Percentiles rank a stretch among this genome's conserved stretches.
These are phyloP conservation scores for Virgularia gustaviana DNA, from an alignment of 92 coral and sea anemone species.

Conservation along the genomic window DNA sequence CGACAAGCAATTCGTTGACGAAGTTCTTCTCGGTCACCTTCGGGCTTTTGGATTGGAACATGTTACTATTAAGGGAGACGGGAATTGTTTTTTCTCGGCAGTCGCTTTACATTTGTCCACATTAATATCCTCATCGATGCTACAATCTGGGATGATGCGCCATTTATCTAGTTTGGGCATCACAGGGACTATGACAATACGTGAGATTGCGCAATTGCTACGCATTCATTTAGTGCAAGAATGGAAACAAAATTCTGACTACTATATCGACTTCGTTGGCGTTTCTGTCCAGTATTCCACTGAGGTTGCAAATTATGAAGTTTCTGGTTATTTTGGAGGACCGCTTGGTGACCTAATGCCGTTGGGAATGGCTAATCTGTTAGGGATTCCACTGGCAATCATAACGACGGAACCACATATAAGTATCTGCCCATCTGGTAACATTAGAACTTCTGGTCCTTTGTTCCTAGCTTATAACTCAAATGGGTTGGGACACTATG, in stretches of 20 bases:
- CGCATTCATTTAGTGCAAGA: slow-evolving; percentile 25
- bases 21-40: slow-evolving; percentile 5
- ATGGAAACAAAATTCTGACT: slow-evolving; percentile 3
- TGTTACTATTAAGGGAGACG: slow-evolving; percentile 27
- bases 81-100: slow-evolving; percentile 30
- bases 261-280: slow-evolving; percentile 20
- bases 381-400: slow-evolving; percentile 1
- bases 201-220: slow-evolving; percentile 10
- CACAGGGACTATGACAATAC: slow-evolving; percentile 5
- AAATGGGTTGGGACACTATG: slow-evolving; percentile 27
- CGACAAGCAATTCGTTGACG: too few species aligned
- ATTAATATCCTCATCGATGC: not conserved
- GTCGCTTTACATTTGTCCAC: slow-evolving; percentile 22
- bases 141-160: not conserved
- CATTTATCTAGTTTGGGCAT: slow-evolving; percentile 12
- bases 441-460: not conserved
- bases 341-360: slow-evolving; percentile 43
- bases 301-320: slow-evolving; percentile 2
- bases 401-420: slow-evolving; percentile 20
- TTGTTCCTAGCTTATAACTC: slow-evolving; percentile 12
- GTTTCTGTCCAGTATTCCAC: not conserved
- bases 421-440: slow-evolving; percentile 2
- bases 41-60: slow-evolving; percentile 10
- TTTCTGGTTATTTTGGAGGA: slow-evolving; percentile 2
- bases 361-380: slow-evolving; percentile 23